phyloP scores from a whole-genome alignment of 2,888 invertebrate species.

The Polymixis flavicincta region DNA sequence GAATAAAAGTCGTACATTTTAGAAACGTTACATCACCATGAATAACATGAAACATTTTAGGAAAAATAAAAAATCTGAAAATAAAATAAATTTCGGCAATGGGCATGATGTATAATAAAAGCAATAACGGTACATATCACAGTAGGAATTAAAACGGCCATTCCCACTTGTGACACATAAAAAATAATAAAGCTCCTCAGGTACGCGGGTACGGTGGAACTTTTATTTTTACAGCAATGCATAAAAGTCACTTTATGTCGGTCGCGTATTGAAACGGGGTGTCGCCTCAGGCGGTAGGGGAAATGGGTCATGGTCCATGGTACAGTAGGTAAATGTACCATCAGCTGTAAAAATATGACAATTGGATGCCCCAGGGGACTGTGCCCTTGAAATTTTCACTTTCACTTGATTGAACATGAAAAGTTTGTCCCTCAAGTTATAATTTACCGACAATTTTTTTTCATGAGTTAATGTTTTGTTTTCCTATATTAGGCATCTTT shows the following conservation, averaged over 20 bases:
- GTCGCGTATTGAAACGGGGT: constrained; percentile 76
- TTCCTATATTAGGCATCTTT: constrained; percentile 3
- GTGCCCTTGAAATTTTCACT: neutral
- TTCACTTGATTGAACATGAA: neutral
- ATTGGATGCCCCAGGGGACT: constrained; percentile 19
- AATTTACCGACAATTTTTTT: neutral
- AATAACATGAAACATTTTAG: constrained; percentile 27
- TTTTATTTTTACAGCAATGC: constrained; percentile 76
- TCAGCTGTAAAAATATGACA: constrained; percentile 47
- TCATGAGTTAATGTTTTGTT: neutral
- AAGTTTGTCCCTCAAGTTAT: neutral
- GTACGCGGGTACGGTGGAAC: constrained; percentile 62
- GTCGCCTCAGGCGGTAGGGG: constrained; percentile 73
- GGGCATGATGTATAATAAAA: constrained; percentile 45
- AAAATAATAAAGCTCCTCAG: constrained; percentile 67
- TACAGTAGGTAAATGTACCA: constrained; percentile 69
- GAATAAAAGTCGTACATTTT: constrained; percentile 9
- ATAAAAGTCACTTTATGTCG: constrained; percentile 74
- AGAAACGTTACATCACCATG: neutral
- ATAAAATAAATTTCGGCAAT: constrained; percentile 37
- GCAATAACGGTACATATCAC: constrained; percentile 58
- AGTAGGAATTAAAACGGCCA: constrained; percentile 56
- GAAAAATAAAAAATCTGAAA: constrained; percentile 29
- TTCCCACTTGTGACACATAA: constrained; percentile 63
- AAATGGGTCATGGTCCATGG: constrained; percentile 86